These are phyloP conservation scores for Anguilla marmorata DNA, from an alignment of 2,797 vertebrate species.

Conservation along the genomic window DNA sequence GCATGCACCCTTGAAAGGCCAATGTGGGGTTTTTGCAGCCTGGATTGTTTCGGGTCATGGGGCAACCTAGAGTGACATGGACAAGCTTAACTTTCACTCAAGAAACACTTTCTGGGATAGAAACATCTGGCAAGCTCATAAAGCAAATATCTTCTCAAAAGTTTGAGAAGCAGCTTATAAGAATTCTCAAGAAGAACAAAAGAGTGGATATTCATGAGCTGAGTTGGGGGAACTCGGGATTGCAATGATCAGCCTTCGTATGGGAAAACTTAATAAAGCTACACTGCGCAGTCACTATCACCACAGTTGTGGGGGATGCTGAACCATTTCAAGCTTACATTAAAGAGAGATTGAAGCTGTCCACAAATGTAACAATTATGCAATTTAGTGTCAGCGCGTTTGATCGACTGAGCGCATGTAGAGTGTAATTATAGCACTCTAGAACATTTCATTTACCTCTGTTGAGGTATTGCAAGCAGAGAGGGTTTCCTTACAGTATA, in stretches of 20 bases:
- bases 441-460: background rate
- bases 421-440: background rate
- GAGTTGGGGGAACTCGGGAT: constrained; percentile 35
- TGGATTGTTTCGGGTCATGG: constrained; percentile 69
- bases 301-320: background rate
- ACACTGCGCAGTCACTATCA: constrained; percentile 15
- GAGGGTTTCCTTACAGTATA: background rate
- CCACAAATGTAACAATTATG: too few relatives aligned
- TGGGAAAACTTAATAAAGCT: background rate
- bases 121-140: constrained; percentile 29
- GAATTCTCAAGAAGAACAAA: constrained; percentile 34
- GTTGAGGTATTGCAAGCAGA: background rate
- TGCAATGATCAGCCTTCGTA: constrained; percentile 29
- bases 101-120: background rate
- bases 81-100: constrained; percentile 23
- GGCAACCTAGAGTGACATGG: constrained; percentile 78
- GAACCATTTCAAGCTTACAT: background rate
- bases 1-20: constrained; percentile 94
- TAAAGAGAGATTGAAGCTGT: background rate
- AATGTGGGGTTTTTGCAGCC: constrained; percentile 80
- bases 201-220: constrained; percentile 42
- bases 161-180: constrained; percentile 42
- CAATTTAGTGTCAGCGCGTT: too few relatives aligned
- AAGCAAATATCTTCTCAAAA: background rate
- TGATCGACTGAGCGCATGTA: too few relatives aligned